Base-by-base conservation (phyloP, 92 coral and sea anemone genomes). In the Pocillopora meandrina region DNA sequence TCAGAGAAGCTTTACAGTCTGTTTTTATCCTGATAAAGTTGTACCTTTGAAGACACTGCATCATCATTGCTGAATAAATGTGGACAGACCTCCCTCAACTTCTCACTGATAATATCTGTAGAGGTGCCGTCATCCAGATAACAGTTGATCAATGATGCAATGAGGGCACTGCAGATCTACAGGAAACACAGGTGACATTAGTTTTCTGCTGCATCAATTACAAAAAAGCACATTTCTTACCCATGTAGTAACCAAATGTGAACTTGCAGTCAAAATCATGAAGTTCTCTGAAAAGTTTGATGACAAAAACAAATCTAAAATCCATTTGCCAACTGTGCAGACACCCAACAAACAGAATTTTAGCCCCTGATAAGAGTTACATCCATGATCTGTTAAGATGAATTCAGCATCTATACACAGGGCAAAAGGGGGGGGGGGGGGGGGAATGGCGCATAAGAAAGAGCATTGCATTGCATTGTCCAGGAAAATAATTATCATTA, bases 1-100 rank as follows among this genome's bases (percentile, higher is more conserved):
- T 42, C 52, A 42, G 52, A 42, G 52, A 42, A 42, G 52, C 52
- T 42, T 42, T 42, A 42, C 52, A 42, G 52, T 2, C 52, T 42
- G 52, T 42, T 42, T 42, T 42, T 42, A 42, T 42, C 52, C 52
- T 42, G 52, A 42, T 42, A 42, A 42, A 42, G 52, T 42, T 70
- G 23, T 83, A 96, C 98, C 98, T 94, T 96, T 49, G 98, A 94
- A 71, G 91, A 89, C 35, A 94, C 83, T 18, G 99, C 99, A 88
- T 94, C 98, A 71, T 93, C 98, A 82, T 82, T 93, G 61, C 96
- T 96, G 87, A 92, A 96, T 5, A 94, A 87, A 47, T 83, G 86
- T 2, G 99, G 96, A 58, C 98, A 94, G 20, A 94, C 77, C 11
- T 89, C 91, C 70, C 99, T 73, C 80, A 96, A 62, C 26, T 93